Evolutionary conservation across 1,140 invertebrate species (phyloP).

Genomic region (Caenorhabditis inopinata): DNA sequence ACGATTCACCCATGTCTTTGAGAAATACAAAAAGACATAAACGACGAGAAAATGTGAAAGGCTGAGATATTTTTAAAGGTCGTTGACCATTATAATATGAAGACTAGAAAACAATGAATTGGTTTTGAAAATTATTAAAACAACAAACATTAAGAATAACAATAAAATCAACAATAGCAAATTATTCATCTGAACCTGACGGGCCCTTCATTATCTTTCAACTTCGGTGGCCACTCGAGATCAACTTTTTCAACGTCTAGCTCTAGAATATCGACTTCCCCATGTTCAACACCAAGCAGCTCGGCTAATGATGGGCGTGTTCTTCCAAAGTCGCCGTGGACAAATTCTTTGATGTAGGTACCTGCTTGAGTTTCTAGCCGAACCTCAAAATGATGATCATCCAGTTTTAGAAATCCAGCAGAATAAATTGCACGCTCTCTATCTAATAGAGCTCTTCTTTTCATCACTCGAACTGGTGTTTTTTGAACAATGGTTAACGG

Average conservation of each 20-base stretch:
- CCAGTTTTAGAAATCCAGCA: conserved; percentile 50
- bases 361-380: conserved; percentile 59
- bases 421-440: conserved; percentile 56
- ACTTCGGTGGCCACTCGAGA: conserved; percentile 63
- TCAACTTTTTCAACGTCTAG: conserved; percentile 69
- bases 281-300: conserved; percentile 66
- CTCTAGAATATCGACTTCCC: conserved; percentile 68
- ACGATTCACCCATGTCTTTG: not conserved
- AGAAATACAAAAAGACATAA: not conserved
- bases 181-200: not conserved
- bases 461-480: conserved; percentile 63
- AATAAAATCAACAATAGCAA: not conserved
- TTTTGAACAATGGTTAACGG: conserved; percentile 60
- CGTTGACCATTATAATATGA: not conserved
- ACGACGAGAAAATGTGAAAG: too few species aligned
- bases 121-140: too few species aligned
- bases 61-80: not conserved
- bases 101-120: not conserved
- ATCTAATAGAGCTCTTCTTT: conserved; percentile 60
- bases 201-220: not conserved
- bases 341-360: conserved; percentile 68
- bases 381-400: conserved; percentile 56
- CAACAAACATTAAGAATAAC: not conserved
- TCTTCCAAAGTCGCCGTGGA: conserved; percentile 70
- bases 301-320: conserved; percentile 68